phyloP scores from a whole-genome alignment of 2,113 vertebrate genomes.

The Chaetodon auriga region DNA sequence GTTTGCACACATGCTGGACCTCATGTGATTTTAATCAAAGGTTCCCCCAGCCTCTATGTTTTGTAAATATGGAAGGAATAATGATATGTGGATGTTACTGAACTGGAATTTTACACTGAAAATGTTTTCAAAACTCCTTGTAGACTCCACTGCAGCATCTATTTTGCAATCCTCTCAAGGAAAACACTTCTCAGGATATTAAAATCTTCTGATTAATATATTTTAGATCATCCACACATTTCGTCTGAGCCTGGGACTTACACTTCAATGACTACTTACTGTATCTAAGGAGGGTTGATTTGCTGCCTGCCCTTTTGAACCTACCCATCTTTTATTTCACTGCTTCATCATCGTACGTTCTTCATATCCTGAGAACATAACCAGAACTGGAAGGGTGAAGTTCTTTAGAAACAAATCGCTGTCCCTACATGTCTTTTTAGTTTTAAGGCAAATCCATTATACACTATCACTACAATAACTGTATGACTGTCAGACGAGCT shows the following conservation, averaged over 20 bases:
- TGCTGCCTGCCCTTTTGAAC: not conserved
- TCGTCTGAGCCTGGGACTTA: not conserved
- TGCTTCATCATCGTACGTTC: not conserved
- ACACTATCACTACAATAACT: conserved; percentile 52
- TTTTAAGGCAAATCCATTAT: conserved; percentile 2
- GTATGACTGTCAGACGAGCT: conserved; percentile 29
- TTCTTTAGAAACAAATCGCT: conserved; percentile 1
- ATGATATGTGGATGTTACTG: not conserved
- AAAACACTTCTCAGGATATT: not conserved
- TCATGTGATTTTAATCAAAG: conserved; percentile 35
- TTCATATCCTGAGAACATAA: conserved; percentile 24
- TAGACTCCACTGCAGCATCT: too few relatives aligned
- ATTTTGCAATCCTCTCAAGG: too few relatives aligned
- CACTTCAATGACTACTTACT: not conserved
- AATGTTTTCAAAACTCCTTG: not conserved
- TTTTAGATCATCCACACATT: not conserved
- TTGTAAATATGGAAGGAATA: not conserved
- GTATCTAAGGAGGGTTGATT: not conserved
- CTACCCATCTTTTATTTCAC: conserved; percentile 3
- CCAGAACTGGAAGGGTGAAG: not conserved
- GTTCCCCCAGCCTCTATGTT: not conserved
- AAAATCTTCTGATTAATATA: not conserved
- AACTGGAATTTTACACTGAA: not conserved
- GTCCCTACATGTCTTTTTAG: conserved; percentile 22
- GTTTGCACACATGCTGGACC: conserved; percentile 55